Percentiles rank a stretch among this genome's conserved stretches.
Conservation (phyloP, 2,797 vertebrate genomes). For the Enteromius argenteus region DNA sequence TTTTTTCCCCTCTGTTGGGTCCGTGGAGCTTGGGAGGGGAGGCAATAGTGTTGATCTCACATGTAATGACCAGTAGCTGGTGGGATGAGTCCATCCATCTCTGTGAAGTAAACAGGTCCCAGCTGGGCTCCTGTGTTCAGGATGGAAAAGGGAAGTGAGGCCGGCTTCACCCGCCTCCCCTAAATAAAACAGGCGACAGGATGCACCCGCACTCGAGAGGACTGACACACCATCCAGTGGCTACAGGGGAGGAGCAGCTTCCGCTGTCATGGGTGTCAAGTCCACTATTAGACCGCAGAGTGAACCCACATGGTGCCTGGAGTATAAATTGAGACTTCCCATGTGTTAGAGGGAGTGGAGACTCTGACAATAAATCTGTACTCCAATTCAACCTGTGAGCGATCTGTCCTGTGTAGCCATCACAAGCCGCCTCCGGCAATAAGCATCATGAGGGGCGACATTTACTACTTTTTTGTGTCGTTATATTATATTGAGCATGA, state of each 20-base stretch:
- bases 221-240: constrained; percentile 65
- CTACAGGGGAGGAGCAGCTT: constrained; percentile 57
- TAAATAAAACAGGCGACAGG: constrained; percentile 70
- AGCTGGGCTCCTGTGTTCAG: constrained; percentile 67
- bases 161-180: constrained; percentile 64
- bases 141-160: constrained; percentile 69
- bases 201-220: constrained; percentile 72
- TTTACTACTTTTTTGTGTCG: neutral
- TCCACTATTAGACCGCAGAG: constrained; percentile 69
- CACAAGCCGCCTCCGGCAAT: constrained; percentile 45
- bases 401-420: constrained; percentile 47
- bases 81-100: constrained; percentile 70
- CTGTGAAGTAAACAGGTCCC: constrained; percentile 68
- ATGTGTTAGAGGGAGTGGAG: constrained; percentile 58
- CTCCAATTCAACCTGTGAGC: constrained; percentile 58
- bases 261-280: constrained; percentile 72
- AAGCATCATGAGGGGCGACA: constrained; percentile 29
- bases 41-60: constrained; percentile 40
- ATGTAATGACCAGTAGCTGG: constrained; percentile 66
- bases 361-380: constrained; percentile 53
- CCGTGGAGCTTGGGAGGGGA: constrained; percentile 26
- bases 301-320: constrained; percentile 74
- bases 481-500: neutral
- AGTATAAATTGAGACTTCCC: constrained; percentile 53
- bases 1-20: constrained; percentile 30